phyloP scores from a whole-genome alignment of 2,113 vertebrate species.

The Phasianus colchicus region DNA sequence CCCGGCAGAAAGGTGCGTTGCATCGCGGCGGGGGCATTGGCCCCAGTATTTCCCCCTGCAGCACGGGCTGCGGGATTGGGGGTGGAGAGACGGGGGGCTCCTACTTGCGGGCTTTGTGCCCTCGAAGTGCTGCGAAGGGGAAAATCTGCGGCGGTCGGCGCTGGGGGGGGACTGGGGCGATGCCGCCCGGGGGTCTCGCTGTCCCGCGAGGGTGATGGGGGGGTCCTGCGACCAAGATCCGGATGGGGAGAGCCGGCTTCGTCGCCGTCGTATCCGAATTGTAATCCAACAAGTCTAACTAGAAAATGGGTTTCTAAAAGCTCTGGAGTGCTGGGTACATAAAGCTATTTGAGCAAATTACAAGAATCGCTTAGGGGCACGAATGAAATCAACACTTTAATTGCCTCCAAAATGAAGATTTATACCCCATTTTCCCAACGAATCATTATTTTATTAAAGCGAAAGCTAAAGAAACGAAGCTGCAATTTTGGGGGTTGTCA shows the following conservation, averaged over 20 bases:
- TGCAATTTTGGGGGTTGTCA: conserved; percentile 21
- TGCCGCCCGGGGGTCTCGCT: neutral
- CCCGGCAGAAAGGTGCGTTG: neutral
- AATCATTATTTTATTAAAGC: conserved; percentile 85
- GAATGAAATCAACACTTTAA: conserved; percentile 95
- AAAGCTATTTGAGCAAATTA: conserved; percentile 92
- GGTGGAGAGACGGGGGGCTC: neutral
- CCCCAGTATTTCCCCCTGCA: neutral
- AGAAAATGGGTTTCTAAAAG: conserved; percentile 89
- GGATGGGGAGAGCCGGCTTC: conserved; percentile 28
- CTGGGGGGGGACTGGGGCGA: neutral
- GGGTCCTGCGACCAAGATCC: neutral
- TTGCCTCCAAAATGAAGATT: conserved; percentile 97
- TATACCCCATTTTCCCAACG: conserved; percentile 89
- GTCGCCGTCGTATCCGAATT: conserved; percentile 76
- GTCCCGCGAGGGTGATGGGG: neutral
- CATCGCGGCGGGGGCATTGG: neutral
- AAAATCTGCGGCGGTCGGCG: neutral
- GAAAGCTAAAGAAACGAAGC: conserved; percentile 72
- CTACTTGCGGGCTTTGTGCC: no score
- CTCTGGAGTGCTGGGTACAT: conserved; percentile 90
- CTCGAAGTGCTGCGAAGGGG: neutral
- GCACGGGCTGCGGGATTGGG: neutral
- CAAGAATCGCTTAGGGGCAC: conserved; percentile 90
- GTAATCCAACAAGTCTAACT: conserved; percentile 86